A percentile compares a stretch with the other conserved stretches of the same genome.
Evolutionary conservation across 2,113 vertebrate genomes (phyloP).

Genomic region (Alces alces): DNA sequence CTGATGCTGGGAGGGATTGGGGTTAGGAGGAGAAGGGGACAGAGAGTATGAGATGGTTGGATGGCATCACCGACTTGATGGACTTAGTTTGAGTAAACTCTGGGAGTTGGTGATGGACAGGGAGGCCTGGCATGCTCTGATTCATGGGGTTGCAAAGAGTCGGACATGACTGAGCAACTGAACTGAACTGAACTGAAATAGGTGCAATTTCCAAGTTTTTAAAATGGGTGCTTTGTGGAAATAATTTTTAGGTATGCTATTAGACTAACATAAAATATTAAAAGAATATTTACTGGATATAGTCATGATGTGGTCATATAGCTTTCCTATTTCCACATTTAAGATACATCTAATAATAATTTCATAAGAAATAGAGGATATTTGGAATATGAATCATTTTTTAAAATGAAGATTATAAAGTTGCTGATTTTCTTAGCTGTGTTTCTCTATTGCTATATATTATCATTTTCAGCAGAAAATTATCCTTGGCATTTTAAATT

Average conservation of each 20-base stretch:
- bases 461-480: not conserved
- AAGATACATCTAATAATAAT: not conserved
- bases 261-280: not conserved
- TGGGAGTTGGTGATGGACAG: too few relatives aligned
- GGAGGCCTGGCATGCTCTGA: too few relatives aligned
- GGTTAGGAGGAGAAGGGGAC: too few relatives aligned
- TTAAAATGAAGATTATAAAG: not conserved
- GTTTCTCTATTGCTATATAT: not conserved
- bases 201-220: not conserved
- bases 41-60: too few relatives aligned
- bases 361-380: not conserved
- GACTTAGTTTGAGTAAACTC: too few relatives aligned
- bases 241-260: not conserved
- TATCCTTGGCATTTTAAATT: conserved; percentile 36
- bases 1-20: too few relatives aligned
- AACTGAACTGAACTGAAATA: too few relatives aligned
- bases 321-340: not conserved
- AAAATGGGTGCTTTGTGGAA: not conserved
- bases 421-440: not conserved
- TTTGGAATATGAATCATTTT: not conserved
- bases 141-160: too few relatives aligned
- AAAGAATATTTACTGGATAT: not conserved
- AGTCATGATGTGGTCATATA: not conserved
- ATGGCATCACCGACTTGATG: too few relatives aligned
- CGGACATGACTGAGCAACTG: too few relatives aligned